These are phyloP conservation scores for Leptinotarsa juncta DNA, from an alignment of 2,888 invertebrate species.

Conservation along the genomic window DNA sequence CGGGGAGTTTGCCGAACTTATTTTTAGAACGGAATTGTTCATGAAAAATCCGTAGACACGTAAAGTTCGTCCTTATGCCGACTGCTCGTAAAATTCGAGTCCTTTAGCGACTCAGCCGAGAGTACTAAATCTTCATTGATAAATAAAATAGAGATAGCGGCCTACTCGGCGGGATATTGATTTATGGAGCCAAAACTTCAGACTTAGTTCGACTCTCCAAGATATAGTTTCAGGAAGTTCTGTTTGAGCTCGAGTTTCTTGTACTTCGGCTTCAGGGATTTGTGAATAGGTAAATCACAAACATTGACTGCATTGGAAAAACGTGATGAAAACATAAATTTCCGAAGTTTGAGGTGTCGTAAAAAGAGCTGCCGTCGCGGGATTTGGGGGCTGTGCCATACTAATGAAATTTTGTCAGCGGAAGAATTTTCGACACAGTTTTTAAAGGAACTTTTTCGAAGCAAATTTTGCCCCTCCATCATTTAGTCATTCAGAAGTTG, in stretches of 20 bases:
- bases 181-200: slow-evolving; percentile 28
- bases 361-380: background rate
- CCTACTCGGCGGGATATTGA: slow-evolving; percentile 29
- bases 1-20: slow-evolving; percentile 34
- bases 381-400: background rate
- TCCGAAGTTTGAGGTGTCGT: background rate
- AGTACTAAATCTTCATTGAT: slow-evolving; percentile 40
- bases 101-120: slow-evolving; percentile 31
- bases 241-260: background rate
- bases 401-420: background rate
- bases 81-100: slow-evolving; percentile 35
- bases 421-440: background rate
- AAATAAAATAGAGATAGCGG: slow-evolving; percentile 38
- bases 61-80: slow-evolving; percentile 29
- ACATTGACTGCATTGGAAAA: slow-evolving; percentile 3
- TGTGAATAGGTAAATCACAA: slow-evolving; percentile 14
- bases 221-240: background rate
- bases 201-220: slow-evolving; percentile 1
- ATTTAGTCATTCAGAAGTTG: background rate
- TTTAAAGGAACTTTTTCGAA: background rate
- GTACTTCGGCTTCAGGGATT: slow-evolving; percentile 5
- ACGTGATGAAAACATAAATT: slow-evolving; percentile 15
- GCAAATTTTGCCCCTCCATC: too few species aligned
- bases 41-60: slow-evolving; percentile 39
- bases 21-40: slow-evolving; percentile 35